Evolutionary conservation across 1,140 invertebrate genomes (phyloP).

Genomic region (Papilio helenus): DNA sequence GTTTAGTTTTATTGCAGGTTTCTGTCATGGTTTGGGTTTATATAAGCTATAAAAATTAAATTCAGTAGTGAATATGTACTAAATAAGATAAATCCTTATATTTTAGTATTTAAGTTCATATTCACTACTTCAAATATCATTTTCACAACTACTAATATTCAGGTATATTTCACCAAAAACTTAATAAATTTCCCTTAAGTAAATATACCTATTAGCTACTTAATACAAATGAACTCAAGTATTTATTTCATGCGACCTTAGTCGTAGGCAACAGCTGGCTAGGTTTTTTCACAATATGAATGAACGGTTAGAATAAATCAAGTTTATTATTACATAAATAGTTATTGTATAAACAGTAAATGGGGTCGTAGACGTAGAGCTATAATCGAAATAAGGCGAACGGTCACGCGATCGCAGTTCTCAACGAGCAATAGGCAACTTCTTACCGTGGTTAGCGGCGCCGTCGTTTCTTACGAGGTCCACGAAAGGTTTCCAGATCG

Average conservation of each 20-base stretch:
- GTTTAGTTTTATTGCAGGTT: too few relatives aligned
- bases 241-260: neutral
- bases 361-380: slow-evolving; percentile 32
- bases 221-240: neutral
- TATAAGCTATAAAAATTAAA: neutral
- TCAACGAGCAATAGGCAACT: slow-evolving; percentile 28
- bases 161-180: too few relatives aligned
- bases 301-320: slow-evolving; percentile 37
- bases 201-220: neutral
- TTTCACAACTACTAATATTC: neutral
- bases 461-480: slow-evolving; percentile 45
- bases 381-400: slow-evolving; percentile 35
- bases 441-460: slow-evolving; percentile 29
- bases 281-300: slow-evolving; percentile 20
- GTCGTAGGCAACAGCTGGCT: slow-evolving; percentile 6
- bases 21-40: too few relatives aligned
- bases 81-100: neutral
- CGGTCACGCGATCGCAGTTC: slow-evolving; percentile 33
- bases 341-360: slow-evolving; percentile 37
- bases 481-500: slow-evolving; percentile 54
- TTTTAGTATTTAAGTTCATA: too few relatives aligned
- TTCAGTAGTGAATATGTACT: neutral
- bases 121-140: neutral
- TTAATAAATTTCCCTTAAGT: too few relatives aligned
- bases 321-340: slow-evolving; percentile 36